Conservation (phyloP, 2,113 vertebrate genomes). For the Malurus alboscapulatus region DNA sequence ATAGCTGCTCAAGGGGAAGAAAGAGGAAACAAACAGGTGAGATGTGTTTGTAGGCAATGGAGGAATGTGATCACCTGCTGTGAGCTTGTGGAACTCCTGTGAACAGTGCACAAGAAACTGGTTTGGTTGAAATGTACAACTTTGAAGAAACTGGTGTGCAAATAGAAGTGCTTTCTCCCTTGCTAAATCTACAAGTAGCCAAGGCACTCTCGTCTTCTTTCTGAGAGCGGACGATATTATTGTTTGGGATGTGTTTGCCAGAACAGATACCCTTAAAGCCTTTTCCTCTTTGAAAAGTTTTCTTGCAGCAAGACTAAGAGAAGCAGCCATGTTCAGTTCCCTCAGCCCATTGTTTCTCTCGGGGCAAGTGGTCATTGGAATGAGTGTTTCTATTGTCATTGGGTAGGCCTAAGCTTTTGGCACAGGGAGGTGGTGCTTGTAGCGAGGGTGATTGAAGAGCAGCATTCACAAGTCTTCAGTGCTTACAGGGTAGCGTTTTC, state of each 20-base stretch:
- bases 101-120: neutral
- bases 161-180: neutral
- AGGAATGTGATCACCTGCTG: neutral
- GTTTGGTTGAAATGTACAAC: neutral
- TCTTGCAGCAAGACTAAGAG: neutral
- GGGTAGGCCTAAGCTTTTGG: neutral
- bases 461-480: neutral
- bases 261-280: neutral
- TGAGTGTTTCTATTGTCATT: neutral
- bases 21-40: neutral
- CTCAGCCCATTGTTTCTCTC: neutral
- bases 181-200: neutral
- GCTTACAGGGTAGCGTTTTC: neutral
- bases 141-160: neutral
- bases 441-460: neutral
- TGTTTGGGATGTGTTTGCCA: neutral
- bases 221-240: neutral
- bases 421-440: neutral
- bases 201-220: neutral
- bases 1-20: neutral
- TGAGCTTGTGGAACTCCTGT: neutral
- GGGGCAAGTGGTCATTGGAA: neutral
- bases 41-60: neutral
- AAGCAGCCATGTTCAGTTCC: neutral
- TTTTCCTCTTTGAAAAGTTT: neutral